Conservation (phyloP, 2,888 invertebrate species). For the Drosophila niveifrons region DNA sequence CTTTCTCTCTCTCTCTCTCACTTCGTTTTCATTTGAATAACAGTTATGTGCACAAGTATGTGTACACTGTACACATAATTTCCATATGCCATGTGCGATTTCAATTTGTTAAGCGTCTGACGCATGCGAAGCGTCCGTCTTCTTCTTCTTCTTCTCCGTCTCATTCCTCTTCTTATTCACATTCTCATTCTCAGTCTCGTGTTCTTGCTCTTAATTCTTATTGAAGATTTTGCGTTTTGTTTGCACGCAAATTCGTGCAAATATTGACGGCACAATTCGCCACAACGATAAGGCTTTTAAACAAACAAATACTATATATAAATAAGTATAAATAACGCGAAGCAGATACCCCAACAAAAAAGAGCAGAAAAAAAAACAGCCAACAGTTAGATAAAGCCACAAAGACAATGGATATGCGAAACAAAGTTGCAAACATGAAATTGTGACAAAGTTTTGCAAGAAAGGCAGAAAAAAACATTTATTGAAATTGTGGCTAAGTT, state of each 20-base stretch:
- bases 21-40: conserved; percentile 47
- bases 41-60: conserved; percentile 30
- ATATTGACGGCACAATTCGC: conserved; percentile 17
- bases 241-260: conserved; percentile 35
- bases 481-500: no score
- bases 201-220: not conserved
- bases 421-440: not conserved
- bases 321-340: not conserved
- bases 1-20: no score
- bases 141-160: not conserved
- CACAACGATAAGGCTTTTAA: not conserved
- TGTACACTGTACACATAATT: conserved; percentile 9
- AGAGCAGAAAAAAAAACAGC: not conserved
- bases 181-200: not conserved
- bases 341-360: not conserved
- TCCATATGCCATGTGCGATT: conserved; percentile 35
- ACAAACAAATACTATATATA: not conserved
- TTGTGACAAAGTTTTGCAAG: no score
- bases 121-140: conserved; percentile 18
- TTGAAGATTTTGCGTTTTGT: conserved; percentile 12
- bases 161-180: not conserved
- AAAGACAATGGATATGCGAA: not conserved
- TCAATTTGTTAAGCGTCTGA: conserved; percentile 35
- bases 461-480: no score
- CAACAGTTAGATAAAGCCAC: not conserved